Conservation (phyloP, 2,113 vertebrate species). For the Passer montanus region DNA sequence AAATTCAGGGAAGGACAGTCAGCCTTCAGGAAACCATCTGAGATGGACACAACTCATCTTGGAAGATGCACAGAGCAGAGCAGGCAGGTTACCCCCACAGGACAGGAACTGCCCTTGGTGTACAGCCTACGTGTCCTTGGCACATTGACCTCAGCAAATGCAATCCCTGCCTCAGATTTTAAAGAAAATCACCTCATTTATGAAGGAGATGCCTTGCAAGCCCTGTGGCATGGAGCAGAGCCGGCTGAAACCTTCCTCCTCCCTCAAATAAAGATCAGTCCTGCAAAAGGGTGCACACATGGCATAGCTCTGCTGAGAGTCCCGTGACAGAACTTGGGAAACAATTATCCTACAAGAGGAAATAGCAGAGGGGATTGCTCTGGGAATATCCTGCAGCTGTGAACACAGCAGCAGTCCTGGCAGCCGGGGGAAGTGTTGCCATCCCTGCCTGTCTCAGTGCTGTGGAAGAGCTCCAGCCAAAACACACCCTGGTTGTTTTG, state of each 20-base stretch:
- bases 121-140: background rate
- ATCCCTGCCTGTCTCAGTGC: background rate
- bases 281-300: background rate
- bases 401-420: background rate
- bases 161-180: background rate
- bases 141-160: background rate
- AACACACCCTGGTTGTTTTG: background rate
- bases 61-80: background rate
- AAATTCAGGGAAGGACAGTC: background rate
- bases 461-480: background rate
- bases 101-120: background rate
- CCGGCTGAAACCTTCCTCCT: background rate
- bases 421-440: background rate
- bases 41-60: background rate
- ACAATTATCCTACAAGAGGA: background rate
- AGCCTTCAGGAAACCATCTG: background rate
- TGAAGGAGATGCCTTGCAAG: background rate
- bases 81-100: background rate
- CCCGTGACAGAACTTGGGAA: accelerated
- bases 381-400: background rate
- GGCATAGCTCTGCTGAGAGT: background rate
- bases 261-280: background rate
- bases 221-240: background rate
- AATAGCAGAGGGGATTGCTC: background rate
- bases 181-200: background rate